Conservation (phyloP, 2,888 invertebrate genomes). For the Myathropa florea region DNA sequence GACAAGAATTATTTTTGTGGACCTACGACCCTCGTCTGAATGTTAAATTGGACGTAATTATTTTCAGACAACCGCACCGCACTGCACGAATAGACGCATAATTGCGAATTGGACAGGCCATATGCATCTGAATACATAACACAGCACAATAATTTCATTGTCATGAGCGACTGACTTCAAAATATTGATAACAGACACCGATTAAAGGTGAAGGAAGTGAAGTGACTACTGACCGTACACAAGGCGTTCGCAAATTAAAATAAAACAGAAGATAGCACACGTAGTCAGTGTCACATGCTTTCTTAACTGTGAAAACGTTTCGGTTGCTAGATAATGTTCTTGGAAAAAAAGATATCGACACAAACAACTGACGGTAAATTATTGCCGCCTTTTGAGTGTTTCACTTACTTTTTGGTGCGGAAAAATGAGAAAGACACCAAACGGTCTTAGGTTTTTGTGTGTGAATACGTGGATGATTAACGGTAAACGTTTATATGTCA, state of each 20-base stretch:
- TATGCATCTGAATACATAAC: neutral
- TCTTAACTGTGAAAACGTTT: conserved; percentile 23
- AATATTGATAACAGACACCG: neutral
- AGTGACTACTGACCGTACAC: conserved; percentile 5
- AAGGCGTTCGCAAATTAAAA: conserved; percentile 9
- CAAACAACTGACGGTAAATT: conserved; percentile 19
- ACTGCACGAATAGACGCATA: too few species aligned
- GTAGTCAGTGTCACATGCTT: conserved; percentile 34
- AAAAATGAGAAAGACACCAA: too few species aligned
- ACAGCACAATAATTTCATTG: neutral
- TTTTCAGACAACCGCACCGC: too few species aligned
- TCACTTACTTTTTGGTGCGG: neutral
- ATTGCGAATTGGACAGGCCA: too few species aligned
- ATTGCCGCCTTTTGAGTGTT: conserved; percentile 20
- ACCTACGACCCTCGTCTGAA: too few species aligned
- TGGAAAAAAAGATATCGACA: conserved; percentile 22
- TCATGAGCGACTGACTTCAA: neutral
- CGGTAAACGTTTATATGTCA: neutral
- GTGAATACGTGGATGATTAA: neutral
- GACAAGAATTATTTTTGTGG: too few species aligned
- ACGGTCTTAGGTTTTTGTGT: neutral
- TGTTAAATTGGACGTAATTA: too few species aligned
- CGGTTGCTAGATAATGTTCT: conserved; percentile 2
- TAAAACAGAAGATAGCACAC: conserved; percentile 2
- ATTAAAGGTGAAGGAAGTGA: conserved; percentile 1